These are phyloP conservation scores for Leptinotarsa tumamoca DNA, from an alignment of 2,888 invertebrate genomes.

Conservation along the genomic window DNA sequence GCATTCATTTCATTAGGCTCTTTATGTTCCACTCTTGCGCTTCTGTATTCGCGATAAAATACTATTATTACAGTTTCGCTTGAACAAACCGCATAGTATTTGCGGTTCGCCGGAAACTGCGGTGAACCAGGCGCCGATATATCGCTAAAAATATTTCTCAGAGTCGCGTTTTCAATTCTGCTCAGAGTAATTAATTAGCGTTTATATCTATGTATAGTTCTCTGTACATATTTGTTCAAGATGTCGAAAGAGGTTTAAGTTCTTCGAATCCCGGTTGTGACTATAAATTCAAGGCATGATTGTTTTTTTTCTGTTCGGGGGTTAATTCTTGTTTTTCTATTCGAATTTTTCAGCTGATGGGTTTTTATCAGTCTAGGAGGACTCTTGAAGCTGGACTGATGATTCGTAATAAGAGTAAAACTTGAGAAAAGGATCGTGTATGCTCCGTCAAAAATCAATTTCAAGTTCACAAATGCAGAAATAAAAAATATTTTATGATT, in stretches of 20 bases:
- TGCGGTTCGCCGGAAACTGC: conserved; percentile 21
- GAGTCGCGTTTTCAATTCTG: conserved; percentile 9
- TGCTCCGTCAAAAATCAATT: too few species aligned
- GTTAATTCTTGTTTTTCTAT: background rate
- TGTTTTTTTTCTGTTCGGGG: background rate
- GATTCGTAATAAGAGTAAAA: too few species aligned
- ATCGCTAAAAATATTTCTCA: conserved; percentile 21
- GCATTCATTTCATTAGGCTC: too few species aligned
- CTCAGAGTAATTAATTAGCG: conserved; percentile 13
- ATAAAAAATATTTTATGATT: too few species aligned
- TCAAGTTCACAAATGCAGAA: too few species aligned
- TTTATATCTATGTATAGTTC: conserved; percentile 18
- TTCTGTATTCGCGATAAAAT: conserved; percentile 1
- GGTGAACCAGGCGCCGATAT: conserved; percentile 21
- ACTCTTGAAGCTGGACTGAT: too few species aligned
- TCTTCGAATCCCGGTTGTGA: background rate
- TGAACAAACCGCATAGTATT: conserved; percentile 1
- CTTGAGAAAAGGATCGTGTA: too few species aligned
- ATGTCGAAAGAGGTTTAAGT: background rate
- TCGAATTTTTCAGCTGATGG: too few species aligned
- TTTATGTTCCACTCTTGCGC: background rate
- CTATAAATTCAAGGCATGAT: background rate
- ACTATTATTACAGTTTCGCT: background rate
- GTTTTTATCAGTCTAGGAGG: too few species aligned
- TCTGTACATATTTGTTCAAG: conserved; percentile 18